Evolutionary conservation across 2,113 vertebrate species (phyloP), one percentile per base, ranked within the genome.

Genomic region (Climacteris rufus): DNA sequence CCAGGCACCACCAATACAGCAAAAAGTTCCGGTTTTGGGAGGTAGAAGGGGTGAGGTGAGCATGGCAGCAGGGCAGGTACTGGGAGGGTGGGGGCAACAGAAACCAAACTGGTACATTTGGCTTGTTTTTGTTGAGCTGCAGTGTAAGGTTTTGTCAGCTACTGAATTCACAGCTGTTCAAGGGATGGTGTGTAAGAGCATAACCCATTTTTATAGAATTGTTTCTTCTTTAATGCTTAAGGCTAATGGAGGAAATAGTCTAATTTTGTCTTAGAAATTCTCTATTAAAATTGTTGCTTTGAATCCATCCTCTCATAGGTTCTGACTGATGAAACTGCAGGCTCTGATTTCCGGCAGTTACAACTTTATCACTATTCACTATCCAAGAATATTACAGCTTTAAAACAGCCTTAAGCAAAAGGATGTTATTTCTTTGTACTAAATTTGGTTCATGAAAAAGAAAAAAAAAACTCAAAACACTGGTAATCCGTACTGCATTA

Each of bases 401-500:
- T 98, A 97, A 96, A 97, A 97, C 92, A 97, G 97, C 96, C 98
- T 97, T 97, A 97, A 98, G 97, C 97, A 94, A 98, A 97, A 97
- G 97, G 97, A 97, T 97, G 97, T 96, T 93, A 92, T 96, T 96
- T 98, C 96, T 94, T 96, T 94, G 90, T 95, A 78, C 83, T 92
- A 82, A 95, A 97, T 98, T 96, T 90, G 97, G 96, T 97, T 97
- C 87, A 61, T 78, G 83, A 89, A 95, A 89, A 93, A 95, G 92
- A 82, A 87, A 94, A 93, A 90, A 94, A 68, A 45, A 90, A 80
- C 80, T 95, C 94, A 95, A 96, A 97, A 97, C 98, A 97, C 98
- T 98, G 98, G 98, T 98, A 97, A 98, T 98, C 98, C 93, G 97
- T 96, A 97, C 98, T 98, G 98, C 98, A 98, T 98, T 98, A 97